Percentiles rank a stretch among this genome's conserved stretches.
Evolutionary conservation across 2,113 vertebrate species (phyloP).

Genomic region (Oryctolagus cuniculus): DNA sequence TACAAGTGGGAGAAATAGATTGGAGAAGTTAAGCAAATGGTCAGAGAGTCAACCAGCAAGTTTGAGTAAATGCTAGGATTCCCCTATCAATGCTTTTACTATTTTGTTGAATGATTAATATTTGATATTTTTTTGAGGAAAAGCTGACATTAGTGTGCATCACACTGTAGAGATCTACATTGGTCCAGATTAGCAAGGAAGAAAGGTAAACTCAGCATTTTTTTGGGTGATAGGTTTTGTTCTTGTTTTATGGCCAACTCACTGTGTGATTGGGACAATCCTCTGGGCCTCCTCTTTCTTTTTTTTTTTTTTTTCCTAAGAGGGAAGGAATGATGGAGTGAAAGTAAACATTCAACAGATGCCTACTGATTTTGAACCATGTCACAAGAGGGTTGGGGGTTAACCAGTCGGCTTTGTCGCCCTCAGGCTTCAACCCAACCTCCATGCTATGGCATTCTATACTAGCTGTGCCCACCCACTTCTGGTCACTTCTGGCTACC

Average conservation of each 20-base stretch:
- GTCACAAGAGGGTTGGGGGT: not conserved
- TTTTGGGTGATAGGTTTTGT: not conserved
- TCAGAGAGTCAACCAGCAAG: not conserved
- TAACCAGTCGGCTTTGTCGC: not conserved
- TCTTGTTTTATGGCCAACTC: conserved; percentile 6
- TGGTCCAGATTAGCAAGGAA: not conserved
- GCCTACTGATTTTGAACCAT: not conserved
- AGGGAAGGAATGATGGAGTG: not conserved
- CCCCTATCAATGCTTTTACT: not conserved
- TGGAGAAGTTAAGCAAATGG: not conserved
- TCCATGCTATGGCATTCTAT: not conserved
- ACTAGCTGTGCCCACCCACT: not conserved
- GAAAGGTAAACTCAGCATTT: not conserved
- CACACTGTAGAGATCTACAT: not conserved
- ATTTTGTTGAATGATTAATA: not conserved
- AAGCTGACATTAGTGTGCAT: not conserved
- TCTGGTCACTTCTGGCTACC: not conserved
- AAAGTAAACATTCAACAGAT: not conserved
- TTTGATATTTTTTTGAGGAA: not conserved
- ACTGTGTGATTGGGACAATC: not conserved
- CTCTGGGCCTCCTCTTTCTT: not conserved
- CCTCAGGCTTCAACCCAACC: not conserved
- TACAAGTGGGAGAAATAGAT: not conserved
- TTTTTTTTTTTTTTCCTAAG: not conserved
- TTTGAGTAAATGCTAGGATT: not conserved